A percentile compares a stretch with the other conserved stretches of the same genome.
These are phyloP conservation scores for Drosophila asahinai DNA, from an alignment of 1,140 invertebrate genomes.

Conservation along the genomic window DNA sequence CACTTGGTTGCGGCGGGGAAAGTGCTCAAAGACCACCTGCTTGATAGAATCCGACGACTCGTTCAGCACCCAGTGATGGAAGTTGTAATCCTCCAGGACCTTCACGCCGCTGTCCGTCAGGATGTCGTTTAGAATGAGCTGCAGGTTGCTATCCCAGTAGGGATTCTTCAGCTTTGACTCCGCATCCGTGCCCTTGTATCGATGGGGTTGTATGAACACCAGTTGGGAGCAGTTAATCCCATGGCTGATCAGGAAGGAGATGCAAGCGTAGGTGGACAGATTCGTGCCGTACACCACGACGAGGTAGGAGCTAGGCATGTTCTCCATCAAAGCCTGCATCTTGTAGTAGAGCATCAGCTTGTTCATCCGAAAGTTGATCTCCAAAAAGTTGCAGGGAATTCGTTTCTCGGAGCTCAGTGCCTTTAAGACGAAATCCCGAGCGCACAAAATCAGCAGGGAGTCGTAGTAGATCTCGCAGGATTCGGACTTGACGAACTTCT, in stretches of 20 bases:
- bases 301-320: constrained; percentile 22
- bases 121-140: constrained; percentile 57
- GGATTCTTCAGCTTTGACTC: constrained; percentile 41
- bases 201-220: constrained; percentile 42
- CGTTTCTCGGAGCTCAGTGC: not conserved
- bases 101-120: constrained; percentile 38
- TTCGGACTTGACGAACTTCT: constrained; percentile 46
- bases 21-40: constrained; percentile 48
- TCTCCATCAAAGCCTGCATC: constrained; percentile 36
- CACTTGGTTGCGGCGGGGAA: not conserved
- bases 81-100: constrained; percentile 30
- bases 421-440: constrained; percentile 9
- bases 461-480: constrained; percentile 73
- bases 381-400: constrained; percentile 59
- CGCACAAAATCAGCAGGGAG: constrained; percentile 57
- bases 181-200: not conserved
- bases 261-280: constrained; percentile 62
- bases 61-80: constrained; percentile 35
- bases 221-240: constrained; percentile 26
- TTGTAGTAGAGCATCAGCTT: constrained; percentile 69
- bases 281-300: constrained; percentile 65
- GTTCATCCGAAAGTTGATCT: constrained; percentile 66
- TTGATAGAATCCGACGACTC: constrained; percentile 36
- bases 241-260: constrained; percentile 61
- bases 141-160: constrained; percentile 49